These are phyloP conservation scores for Eulithis testata DNA, from an alignment of 2,888 invertebrate genomes.

Conservation along the genomic window DNA sequence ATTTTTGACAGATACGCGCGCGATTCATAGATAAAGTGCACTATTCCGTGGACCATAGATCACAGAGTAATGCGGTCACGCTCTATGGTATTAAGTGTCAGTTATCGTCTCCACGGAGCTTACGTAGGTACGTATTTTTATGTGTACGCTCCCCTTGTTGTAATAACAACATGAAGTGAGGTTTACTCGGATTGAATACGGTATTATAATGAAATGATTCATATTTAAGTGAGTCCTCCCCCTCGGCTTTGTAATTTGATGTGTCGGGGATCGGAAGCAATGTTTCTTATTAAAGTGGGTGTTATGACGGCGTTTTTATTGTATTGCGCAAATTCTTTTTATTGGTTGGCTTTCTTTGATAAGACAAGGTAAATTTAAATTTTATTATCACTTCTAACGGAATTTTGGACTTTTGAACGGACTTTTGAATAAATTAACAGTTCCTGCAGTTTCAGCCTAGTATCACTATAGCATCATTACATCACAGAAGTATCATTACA, in stretches of 20 bases:
- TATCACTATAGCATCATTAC: too few species aligned
- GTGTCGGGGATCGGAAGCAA: slow-evolving; percentile 78
- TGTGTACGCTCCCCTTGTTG: slow-evolving; percentile 77
- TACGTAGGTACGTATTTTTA: slow-evolving; percentile 74
- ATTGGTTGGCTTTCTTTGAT: slow-evolving; percentile 27
- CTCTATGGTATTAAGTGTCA: slow-evolving; percentile 83
- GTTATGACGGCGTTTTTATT: slow-evolving; percentile 76
- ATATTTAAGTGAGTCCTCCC: slow-evolving; percentile 84
- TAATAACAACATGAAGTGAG: slow-evolving; percentile 82
- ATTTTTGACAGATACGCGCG: slow-evolving; percentile 67
- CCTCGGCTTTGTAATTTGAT: slow-evolving; percentile 75
- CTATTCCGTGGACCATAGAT: slow-evolving; percentile 78
- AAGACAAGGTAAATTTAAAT: background rate
- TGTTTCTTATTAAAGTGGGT: slow-evolving; percentile 82
- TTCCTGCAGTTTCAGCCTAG: too few species aligned
- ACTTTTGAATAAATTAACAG: too few species aligned
- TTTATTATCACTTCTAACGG: background rate
- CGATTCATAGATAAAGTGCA: slow-evolving; percentile 72
- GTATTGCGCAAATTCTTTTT: slow-evolving; percentile 52
- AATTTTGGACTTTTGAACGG: too few species aligned
- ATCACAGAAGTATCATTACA: too few species aligned
- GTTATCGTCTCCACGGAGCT: slow-evolving; percentile 83
- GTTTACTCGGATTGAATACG: slow-evolving; percentile 83
- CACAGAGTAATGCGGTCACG: slow-evolving; percentile 83
- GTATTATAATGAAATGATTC: slow-evolving; percentile 85